phyloP scores from a whole-genome alignment of 2,888 invertebrate genomes.

The Nemurella pictetii region DNA sequence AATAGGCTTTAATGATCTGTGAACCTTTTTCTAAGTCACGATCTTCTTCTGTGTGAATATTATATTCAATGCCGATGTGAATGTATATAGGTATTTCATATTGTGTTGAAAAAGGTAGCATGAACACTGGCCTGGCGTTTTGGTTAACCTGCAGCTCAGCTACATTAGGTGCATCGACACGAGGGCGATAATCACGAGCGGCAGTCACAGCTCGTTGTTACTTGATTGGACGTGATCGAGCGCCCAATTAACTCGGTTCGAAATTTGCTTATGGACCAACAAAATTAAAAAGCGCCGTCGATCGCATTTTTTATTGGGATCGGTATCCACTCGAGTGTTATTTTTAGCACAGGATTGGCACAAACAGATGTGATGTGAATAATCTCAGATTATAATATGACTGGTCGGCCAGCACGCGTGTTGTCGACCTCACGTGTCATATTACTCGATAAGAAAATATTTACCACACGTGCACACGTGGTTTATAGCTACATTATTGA shows the following conservation, averaged over 20 bases:
- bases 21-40: conserved; percentile 13
- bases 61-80: not conserved
- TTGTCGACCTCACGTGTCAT: not conserved
- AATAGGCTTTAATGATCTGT: not conserved
- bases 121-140: not conserved
- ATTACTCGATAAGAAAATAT: not conserved
- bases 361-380: not conserved
- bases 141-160: not conserved
- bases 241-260: not conserved
- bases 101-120: not conserved
- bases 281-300: not conserved
- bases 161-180: not conserved
- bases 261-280: not conserved
- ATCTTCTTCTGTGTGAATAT: not conserved
- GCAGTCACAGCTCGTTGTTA: not conserved
- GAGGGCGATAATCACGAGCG: not conserved
- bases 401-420: not conserved
- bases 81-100: not conserved
- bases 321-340: not conserved
- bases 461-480: not conserved
- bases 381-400: not conserved
- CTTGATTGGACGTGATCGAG: not conserved
- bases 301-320: not conserved
- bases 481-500: not conserved
- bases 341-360: not conserved